Evolutionary conservation across 2,113 vertebrate species (phyloP).

Genomic region (Charina bottae): DNA sequence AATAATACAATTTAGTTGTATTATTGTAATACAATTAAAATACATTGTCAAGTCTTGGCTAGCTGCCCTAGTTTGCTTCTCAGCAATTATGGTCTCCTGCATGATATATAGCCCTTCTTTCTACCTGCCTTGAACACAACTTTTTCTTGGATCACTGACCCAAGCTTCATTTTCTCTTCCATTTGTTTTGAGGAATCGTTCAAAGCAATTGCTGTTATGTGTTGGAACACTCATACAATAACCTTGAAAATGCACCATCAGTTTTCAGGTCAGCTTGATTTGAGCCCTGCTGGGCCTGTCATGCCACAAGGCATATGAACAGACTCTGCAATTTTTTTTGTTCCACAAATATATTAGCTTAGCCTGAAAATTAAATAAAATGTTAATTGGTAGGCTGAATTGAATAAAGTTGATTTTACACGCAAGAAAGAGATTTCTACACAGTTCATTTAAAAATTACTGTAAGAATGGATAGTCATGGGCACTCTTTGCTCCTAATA

Average conservation of each 20-base stretch:
- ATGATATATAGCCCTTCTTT: background rate
- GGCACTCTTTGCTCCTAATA: slow-evolving; percentile 47
- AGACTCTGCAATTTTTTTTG: background rate
- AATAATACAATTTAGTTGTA: background rate
- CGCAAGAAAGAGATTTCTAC: slow-evolving; percentile 28
- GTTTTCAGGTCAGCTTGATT: background rate
- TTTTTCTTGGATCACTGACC: background rate
- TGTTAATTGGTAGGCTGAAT: slow-evolving; percentile 40
- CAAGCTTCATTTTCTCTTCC: background rate
- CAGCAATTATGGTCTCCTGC: background rate
- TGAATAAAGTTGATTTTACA: slow-evolving; percentile 15
- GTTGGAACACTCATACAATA: background rate
- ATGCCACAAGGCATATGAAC: background rate
- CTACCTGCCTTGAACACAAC: background rate
- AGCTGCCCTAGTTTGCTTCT: background rate
- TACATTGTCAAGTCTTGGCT: background rate
- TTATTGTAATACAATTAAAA: background rate
- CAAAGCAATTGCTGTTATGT: background rate
- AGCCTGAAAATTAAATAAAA: slow-evolving; percentile 13
- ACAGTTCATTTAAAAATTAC: slow-evolving; percentile 55
- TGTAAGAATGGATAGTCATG: slow-evolving; percentile 46
- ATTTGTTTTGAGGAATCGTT: background rate
- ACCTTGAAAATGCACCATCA: background rate
- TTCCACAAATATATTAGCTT: slow-evolving; percentile 27
- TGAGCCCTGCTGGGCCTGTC: background rate